Evolutionary conservation across 2,113 vertebrate species (phyloP).

Genomic region (Phasianus colchicus): DNA sequence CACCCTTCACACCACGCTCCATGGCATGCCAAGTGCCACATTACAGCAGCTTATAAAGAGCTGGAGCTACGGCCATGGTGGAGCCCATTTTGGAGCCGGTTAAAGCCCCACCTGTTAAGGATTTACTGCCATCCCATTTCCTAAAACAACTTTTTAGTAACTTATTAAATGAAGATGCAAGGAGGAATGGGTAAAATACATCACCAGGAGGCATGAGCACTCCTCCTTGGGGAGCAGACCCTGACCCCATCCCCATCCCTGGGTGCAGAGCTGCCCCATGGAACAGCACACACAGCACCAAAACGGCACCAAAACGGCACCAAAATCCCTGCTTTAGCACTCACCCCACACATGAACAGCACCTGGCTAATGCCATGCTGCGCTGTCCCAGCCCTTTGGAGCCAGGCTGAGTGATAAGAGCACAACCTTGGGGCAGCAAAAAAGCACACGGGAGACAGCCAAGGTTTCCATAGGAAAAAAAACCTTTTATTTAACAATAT

Average conservation of each 20-base stretch:
- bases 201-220: accelerated
- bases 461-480: constrained; percentile 89
- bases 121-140: neutral
- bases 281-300: neutral
- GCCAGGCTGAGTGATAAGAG: neutral
- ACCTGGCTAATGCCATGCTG: too few species aligned
- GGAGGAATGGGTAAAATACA: neutral
- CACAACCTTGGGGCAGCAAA: neutral
- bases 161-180: neutral
- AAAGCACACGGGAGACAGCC: constrained; percentile 54
- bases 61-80: neutral
- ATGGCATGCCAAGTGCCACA: accelerated
- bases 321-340: too few species aligned
- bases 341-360: neutral
- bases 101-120: neutral
- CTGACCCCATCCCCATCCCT: neutral
- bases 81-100: neutral
- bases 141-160: neutral
- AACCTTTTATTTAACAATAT: constrained; percentile 92
- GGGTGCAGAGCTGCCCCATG: too few species aligned
- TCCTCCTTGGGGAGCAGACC: neutral
- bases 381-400: neutral
- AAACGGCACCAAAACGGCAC: too few species aligned
- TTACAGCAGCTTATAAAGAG: neutral
- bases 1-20: accelerated